Conservation (phyloP, 2,113 vertebrate species). For the Paradisaea rubra region DNA sequence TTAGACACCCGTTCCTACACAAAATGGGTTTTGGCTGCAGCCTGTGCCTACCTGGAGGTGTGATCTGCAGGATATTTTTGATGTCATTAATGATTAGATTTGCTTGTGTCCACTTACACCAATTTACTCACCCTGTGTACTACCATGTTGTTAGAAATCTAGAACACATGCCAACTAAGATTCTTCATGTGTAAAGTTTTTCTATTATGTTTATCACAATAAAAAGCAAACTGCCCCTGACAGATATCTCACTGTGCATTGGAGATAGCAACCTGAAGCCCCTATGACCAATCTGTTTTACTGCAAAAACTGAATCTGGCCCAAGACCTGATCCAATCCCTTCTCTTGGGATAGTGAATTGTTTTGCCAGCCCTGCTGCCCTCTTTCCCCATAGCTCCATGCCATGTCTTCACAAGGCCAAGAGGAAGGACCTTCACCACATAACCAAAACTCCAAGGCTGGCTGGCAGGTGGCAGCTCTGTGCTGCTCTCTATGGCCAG, state of each 20-base stretch:
- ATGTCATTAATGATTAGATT: not conserved
- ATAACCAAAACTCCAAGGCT: not conserved
- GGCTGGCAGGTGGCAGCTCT: not conserved
- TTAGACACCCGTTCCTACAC: not conserved
- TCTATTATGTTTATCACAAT: not conserved
- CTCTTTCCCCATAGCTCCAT: not conserved
- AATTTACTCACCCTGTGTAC: accelerated
- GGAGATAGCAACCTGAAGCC: not conserved
- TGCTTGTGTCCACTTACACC: not conserved
- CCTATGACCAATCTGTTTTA: not conserved
- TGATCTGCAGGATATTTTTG: not conserved
- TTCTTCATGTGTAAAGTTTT: not conserved
- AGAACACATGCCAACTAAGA: not conserved
- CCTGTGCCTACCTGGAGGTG: not conserved
- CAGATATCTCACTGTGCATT: not conserved
- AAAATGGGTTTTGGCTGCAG: not conserved
- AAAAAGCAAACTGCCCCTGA: not conserved
- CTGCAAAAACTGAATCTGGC: not conserved
- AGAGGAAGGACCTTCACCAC: not conserved
- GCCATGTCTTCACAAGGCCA: not conserved
- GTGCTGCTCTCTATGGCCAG: too few species aligned
- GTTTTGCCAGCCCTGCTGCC: not conserved
- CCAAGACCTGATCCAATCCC: not conserved
- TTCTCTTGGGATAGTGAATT: not conserved
- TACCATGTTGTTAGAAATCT: not conserved